These are phyloP conservation scores for Montipora cactus DNA, from an alignment of 64 coral and sea anemone species.

Conservation along the genomic window DNA sequence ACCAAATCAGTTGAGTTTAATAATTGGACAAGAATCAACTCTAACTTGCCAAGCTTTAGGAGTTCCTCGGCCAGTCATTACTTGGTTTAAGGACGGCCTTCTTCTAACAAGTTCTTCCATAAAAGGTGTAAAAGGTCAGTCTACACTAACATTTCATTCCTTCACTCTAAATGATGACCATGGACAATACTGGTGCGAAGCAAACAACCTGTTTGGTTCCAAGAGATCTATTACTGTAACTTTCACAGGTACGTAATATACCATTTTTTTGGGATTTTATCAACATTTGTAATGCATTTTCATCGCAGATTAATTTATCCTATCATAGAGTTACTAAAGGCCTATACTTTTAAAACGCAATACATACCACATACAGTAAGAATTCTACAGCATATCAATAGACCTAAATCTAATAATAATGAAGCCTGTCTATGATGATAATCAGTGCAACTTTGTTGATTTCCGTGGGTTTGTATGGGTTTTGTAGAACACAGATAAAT, in stretches of 20 bases:
- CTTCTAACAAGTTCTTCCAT: not conserved
- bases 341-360: too few relatives aligned
- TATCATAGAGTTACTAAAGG: too few relatives aligned
- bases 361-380: too few relatives aligned
- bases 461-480: too few relatives aligned
- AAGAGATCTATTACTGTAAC: not conserved
- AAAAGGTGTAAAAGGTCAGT: not conserved
- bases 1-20: not conserved
- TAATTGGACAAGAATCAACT: not conserved
- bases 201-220: conserved; percentile 2
- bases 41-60: conserved; percentile 45
- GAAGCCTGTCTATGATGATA: too few relatives aligned
- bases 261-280: not conserved
- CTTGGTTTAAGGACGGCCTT: conserved; percentile 59
- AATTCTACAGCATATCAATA: too few relatives aligned
- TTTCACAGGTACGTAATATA: not conserved
- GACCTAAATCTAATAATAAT: too few relatives aligned
- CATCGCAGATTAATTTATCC: too few relatives aligned
- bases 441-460: too few relatives aligned
- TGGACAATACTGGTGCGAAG: conserved; percentile 44
- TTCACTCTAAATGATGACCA: not conserved
- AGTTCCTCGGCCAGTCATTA: conserved; percentile 36
- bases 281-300: too few relatives aligned
- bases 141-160: not conserved
- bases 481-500: too few relatives aligned